Percentiles rank a stretch among this genome's conserved stretches.
phyloP scores from a whole-genome alignment of 2,113 vertebrate genomes.

The Amblyornis subalaris region DNA sequence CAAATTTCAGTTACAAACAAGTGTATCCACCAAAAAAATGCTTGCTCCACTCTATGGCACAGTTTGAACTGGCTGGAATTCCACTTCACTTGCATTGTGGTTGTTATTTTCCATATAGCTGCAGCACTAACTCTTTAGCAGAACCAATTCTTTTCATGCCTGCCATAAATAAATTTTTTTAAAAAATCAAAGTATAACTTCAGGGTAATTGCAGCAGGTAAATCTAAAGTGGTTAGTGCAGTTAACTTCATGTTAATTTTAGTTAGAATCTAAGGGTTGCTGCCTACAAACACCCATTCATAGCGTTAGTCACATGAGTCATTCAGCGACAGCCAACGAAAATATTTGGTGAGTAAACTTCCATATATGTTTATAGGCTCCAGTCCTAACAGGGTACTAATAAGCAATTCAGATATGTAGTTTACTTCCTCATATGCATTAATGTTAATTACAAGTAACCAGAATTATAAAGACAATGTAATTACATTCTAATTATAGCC shows the following conservation, averaged over 20 bases:
- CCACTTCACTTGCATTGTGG: neutral
- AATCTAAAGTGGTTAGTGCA: constrained; percentile 2
- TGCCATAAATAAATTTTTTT: neutral
- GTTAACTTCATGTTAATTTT: constrained; percentile 34
- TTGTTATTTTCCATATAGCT: neutral
- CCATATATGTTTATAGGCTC: constrained; percentile 14
- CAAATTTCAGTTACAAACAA: neutral
- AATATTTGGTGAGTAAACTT: constrained; percentile 60
- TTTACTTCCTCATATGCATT: constrained; percentile 56
- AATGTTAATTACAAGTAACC: constrained; percentile 55
- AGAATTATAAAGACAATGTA: constrained; percentile 50
- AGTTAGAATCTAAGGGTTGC: neutral
- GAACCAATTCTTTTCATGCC: neutral
- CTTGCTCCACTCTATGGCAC: neutral
- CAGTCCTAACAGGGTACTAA: constrained; percentile 26
- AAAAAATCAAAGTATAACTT: constrained; percentile 18
- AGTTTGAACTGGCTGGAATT: neutral
- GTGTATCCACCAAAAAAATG: neutral
- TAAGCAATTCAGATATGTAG: constrained; percentile 45
- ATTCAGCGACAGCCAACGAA: constrained; percentile 40
- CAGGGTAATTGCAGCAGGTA: constrained; percentile 34
- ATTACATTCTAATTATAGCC: constrained; percentile 49
- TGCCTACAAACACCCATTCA: constrained; percentile 29
- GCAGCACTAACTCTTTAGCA: neutral
- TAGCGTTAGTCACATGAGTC: neutral